These are phyloP conservation scores for Actias luna DNA, from an alignment of 2,888 invertebrate species.

Conservation along the genomic window DNA sequence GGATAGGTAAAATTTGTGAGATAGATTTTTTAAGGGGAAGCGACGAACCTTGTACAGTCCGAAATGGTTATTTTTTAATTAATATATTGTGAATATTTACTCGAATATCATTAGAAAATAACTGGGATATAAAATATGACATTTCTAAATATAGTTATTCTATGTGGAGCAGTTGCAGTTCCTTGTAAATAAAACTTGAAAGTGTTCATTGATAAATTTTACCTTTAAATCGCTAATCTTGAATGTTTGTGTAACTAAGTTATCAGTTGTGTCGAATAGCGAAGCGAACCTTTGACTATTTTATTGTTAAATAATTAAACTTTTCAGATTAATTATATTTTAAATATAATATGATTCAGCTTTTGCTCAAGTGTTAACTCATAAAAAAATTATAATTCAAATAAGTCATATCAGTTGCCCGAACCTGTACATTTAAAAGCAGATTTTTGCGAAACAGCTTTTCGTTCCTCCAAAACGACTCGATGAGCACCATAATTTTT, in stretches of 20 bases:
- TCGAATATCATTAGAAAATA: constrained; percentile 74
- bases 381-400: constrained; percentile 45
- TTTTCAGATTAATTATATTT: constrained; percentile 33
- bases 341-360: constrained; percentile 46
- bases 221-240: constrained; percentile 78
- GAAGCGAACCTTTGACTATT: constrained; percentile 33
- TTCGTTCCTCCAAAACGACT: constrained; percentile 38
- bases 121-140: constrained; percentile 58
- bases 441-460: constrained; percentile 19
- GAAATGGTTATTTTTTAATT: constrained; percentile 61
- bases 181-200: constrained; percentile 72
- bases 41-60: constrained; percentile 60
- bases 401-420: constrained; percentile 27
- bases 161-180: constrained; percentile 50
- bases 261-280: constrained; percentile 42
- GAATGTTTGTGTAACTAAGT: constrained; percentile 61
- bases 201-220: constrained; percentile 76
- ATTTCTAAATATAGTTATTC: constrained; percentile 49
- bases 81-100: constrained; percentile 73
- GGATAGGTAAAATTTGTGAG: constrained; percentile 54
- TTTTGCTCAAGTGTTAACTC: constrained; percentile 74
- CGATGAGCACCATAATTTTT: constrained; percentile 53
- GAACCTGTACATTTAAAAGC: constrained; percentile 37
- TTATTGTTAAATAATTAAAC: constrained; percentile 26
- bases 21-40: constrained; percentile 58